Evolutionary conservation across 2,797 vertebrate species (phyloP).

Genomic region (Gymnoscopelus braueri): DNA sequence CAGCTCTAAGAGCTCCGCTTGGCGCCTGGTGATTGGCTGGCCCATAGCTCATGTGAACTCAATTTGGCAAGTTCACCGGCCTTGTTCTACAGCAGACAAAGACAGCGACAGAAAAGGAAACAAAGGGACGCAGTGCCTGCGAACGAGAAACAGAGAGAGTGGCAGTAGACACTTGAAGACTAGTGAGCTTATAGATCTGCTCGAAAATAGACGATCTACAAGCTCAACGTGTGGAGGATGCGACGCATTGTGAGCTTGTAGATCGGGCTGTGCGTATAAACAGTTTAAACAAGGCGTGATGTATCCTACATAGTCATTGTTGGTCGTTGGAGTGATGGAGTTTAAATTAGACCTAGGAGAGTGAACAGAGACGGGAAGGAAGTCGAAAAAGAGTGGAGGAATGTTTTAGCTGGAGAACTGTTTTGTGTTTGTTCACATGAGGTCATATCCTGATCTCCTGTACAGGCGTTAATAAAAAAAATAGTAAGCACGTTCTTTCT

Average conservation of each 20-base stretch:
- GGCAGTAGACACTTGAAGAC: too few species aligned
- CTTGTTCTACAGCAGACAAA: constrained; percentile 45
- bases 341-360: constrained; percentile 1
- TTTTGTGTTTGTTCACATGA: background rate
- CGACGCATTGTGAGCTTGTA: too few species aligned
- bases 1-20: constrained; percentile 58
- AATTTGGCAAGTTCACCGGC: constrained; percentile 40
- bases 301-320: too few species aligned
- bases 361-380: constrained; percentile 6
- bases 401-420: background rate
- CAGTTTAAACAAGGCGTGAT: too few species aligned
- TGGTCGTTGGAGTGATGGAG: too few species aligned
- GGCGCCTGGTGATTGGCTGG: constrained; percentile 74
- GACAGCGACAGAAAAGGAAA: constrained; percentile 30
- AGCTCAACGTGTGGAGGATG: too few species aligned
- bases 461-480: background rate
- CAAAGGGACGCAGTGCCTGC: constrained; percentile 17
- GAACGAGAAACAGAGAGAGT: constrained; percentile 13
- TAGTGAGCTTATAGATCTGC: too few species aligned
- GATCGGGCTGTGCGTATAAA: too few species aligned
- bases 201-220: too few species aligned
- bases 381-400: background rate
- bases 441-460: background rate
- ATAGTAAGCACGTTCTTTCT: constrained; percentile 14
- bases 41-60: constrained; percentile 53